These are phyloP conservation scores for Amniataba percoides DNA, from an alignment of 2,797 vertebrate genomes.

Conservation along the genomic window DNA sequence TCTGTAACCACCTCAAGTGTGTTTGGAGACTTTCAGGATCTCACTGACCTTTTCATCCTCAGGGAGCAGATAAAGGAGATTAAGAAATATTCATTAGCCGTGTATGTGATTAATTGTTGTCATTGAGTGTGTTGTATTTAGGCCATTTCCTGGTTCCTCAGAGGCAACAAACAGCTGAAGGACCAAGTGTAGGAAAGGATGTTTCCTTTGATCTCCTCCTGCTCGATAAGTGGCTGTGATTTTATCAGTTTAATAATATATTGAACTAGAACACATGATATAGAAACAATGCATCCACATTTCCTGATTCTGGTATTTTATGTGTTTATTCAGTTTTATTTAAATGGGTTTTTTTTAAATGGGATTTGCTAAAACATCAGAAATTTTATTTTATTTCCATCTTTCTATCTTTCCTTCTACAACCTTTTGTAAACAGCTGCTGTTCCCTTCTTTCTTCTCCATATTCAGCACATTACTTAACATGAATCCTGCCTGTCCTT, in stretches of 20 bases:
- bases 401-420: background rate
- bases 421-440: conserved; percentile 16
- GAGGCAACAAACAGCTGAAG: conserved; percentile 30
- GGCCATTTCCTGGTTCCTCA: conserved; percentile 50
- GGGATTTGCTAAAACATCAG: conserved; percentile 7
- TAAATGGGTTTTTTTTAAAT: background rate
- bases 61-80: conserved; percentile 44
- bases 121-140: conserved; percentile 53
- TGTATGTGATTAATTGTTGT: conserved; percentile 59
- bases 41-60: conserved; percentile 41
- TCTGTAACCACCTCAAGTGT: conserved; percentile 18
- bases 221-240: background rate
- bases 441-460: too few relatives aligned
- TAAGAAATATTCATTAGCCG: conserved; percentile 51
- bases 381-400: background rate
- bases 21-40: conserved; percentile 22
- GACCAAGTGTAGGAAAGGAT: background rate
- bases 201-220: conserved; percentile 16
- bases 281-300: background rate
- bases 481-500: background rate
- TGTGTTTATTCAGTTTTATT: background rate
- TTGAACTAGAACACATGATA: background rate
- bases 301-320: background rate
- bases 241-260: background rate
- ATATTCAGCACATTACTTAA: background rate